Conservation (phyloP, 2,888 invertebrate species). For the Drosophila emarginata region DNA sequence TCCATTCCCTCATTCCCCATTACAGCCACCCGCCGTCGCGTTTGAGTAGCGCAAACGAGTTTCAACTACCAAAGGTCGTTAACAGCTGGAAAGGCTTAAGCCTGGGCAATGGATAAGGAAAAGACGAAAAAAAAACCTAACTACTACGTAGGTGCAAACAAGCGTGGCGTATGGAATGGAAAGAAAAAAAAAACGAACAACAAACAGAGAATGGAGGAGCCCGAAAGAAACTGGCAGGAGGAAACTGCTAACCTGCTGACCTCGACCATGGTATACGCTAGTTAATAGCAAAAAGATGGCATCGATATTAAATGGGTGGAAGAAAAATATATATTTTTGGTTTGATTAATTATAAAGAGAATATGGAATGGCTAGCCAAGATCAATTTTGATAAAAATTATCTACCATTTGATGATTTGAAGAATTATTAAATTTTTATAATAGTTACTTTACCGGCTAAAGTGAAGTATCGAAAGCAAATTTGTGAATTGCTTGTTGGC, state of each 20-base stretch:
- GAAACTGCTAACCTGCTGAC: slow-evolving; percentile 47
- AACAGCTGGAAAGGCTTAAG: slow-evolving; percentile 71
- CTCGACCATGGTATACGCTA: slow-evolving; percentile 69
- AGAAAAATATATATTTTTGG: neutral
- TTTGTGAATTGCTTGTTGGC: too few species aligned
- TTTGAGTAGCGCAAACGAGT: slow-evolving; percentile 53
- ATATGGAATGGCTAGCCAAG: too few species aligned
- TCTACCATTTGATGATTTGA: too few species aligned
- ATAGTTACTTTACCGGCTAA: too few species aligned
- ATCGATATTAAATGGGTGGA: slow-evolving; percentile 40
- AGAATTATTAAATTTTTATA: too few species aligned
- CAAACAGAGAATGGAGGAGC: slow-evolving; percentile 23
- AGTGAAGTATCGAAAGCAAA: too few species aligned
- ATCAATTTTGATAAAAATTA: too few species aligned
- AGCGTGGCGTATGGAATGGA: slow-evolving; percentile 33
- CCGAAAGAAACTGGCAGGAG: slow-evolving; percentile 35
- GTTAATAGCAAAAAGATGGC: slow-evolving; percentile 37
- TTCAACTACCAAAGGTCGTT: slow-evolving; percentile 70
- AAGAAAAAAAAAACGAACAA: slow-evolving; percentile 29
- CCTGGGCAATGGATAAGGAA: slow-evolving; percentile 30
- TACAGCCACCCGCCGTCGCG: slow-evolving; percentile 6
- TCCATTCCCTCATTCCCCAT: slow-evolving; percentile 5
- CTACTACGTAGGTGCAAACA: slow-evolving; percentile 57
- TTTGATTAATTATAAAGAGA: neutral
- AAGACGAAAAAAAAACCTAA: slow-evolving; percentile 22